Percentiles rank a stretch among this genome's conserved stretches.
Conservation (phyloP, 1,140 invertebrate species). For the Drosophila dunni region DNA sequence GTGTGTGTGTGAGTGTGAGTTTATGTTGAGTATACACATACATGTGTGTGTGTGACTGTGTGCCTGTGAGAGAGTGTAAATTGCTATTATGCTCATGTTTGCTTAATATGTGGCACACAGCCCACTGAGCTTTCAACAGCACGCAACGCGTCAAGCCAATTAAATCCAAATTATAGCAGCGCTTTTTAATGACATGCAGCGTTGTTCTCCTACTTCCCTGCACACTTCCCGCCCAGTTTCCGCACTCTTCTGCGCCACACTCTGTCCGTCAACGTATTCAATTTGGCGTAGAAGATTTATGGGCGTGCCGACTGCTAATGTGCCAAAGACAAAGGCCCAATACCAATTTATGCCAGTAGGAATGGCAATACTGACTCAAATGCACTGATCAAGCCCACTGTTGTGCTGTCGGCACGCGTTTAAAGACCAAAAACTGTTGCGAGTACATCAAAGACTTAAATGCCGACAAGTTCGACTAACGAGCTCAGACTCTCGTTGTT, state of each 20-base stretch:
- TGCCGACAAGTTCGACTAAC: conserved; percentile 62
- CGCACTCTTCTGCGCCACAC: not conserved
- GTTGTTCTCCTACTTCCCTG: conserved; percentile 17
- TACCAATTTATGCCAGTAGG: conserved; percentile 3
- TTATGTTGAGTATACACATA: no score
- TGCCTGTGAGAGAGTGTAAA: conserved; percentile 49
- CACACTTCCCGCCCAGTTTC: not conserved
- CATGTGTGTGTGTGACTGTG: conserved; percentile 13
- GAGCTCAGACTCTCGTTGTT: conserved; percentile 41
- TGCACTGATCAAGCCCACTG: conserved; percentile 42
- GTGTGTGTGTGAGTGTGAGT: conserved; percentile 1
- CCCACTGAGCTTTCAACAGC: conserved; percentile 46
- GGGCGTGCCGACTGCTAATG: conserved; percentile 55
- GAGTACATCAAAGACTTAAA: conserved; percentile 63
- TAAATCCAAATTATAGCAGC: conserved; percentile 77
- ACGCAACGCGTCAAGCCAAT: conserved; percentile 77
- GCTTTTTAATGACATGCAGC: conserved; percentile 77
- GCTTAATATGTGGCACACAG: conserved; percentile 74
- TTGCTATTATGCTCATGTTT: conserved; percentile 80
- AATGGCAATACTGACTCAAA: conserved; percentile 11
- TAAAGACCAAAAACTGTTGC: conserved; percentile 45
- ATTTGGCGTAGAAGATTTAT: conserved; percentile 72
- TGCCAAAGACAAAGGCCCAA: conserved; percentile 37
- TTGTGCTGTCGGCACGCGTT: conserved; percentile 68
- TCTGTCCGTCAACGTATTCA: conserved; percentile 56